Evolutionary conservation across 2,113 vertebrate species (phyloP), one percentile per base, ranked within the genome.

Genomic region (Chloroceryle aenea): DNA sequence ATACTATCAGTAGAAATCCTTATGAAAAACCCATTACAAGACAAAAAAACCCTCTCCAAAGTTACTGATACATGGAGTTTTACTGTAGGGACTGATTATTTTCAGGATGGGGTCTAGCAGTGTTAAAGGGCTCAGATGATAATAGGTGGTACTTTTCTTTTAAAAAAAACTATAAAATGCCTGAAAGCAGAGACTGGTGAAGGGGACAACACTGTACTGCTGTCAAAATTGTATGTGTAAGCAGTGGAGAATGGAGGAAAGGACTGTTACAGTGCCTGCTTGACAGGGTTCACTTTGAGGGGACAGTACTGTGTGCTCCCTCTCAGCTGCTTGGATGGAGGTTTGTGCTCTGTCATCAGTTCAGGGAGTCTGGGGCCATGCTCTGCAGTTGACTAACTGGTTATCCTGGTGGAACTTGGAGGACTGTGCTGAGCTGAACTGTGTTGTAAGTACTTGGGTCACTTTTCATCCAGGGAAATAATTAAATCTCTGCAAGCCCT

Each of bases 1-100:
- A 38, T 40, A 29, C 87, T 93, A 80, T 94, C 78, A 90, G 83
- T 95, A 83, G 93, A 76, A 88, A 87, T 85, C 85, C 83, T 81
- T 61, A 23, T 47, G 73, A 90, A 93, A 87, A 69, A 58, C 26
- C 52, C 62, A 43, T 94, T 95, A 83, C 27, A 67, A 83, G 81
- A 59, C 63, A 71, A 69, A 89, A 78, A 61, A 29, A 27, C 12
- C 52, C 56, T 96, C 71, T 91, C 45, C 62, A 40, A 38, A 86
- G 73, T 76, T 92, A 47, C 85, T 72, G 71, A 45, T 90, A 71
- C 16, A 42, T 0, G 0, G 95, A 94, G 91, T 61, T 91, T 71
- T 90, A 18, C 42, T 78, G 23, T 50, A 75, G 83, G 42, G 48
- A 38, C 47, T 58, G 40, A 30, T 62, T 63, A 21, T 78, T 80